Evolutionary conservation across 2,797 vertebrate species (phyloP).

Genomic region (Anisognathus igniventris): DNA sequence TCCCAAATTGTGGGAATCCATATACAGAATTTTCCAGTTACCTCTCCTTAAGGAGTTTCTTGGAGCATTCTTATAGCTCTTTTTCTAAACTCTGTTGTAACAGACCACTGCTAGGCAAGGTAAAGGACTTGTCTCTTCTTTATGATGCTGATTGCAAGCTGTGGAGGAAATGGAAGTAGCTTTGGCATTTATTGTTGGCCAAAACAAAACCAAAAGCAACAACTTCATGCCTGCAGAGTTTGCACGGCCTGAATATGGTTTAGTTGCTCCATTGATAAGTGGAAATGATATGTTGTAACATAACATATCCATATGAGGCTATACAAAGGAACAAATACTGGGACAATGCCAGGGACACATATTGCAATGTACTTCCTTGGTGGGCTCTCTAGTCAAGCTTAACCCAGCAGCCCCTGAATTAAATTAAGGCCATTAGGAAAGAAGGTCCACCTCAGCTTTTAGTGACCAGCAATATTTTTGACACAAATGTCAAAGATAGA

Average conservation of each 20-base stretch:
- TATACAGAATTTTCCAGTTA: neutral
- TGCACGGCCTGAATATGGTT: neutral
- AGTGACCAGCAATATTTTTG: neutral
- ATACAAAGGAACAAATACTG: neutral
- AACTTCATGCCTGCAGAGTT: neutral
- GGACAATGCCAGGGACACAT: neutral
- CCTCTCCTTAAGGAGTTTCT: neutral
- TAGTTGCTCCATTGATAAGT: neutral
- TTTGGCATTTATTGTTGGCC: neutral
- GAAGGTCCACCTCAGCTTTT: neutral
- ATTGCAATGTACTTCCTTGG: neutral
- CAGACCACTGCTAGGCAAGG: neutral
- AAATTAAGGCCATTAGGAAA: neutral
- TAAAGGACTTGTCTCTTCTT: neutral
- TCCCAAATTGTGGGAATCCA: rapidly evolving
- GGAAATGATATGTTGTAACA: neutral
- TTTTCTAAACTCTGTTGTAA: neutral
- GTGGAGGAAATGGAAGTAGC: neutral
- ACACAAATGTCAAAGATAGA: neutral
- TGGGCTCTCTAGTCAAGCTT: neutral
- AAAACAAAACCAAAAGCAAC: neutral
- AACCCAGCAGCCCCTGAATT: neutral
- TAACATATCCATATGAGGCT: neutral
- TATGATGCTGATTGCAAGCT: neutral
- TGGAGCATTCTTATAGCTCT: neutral